phyloP scores from a whole-genome alignment of 2,797 vertebrate genomes.

The Cynopterus sphinx region DNA sequence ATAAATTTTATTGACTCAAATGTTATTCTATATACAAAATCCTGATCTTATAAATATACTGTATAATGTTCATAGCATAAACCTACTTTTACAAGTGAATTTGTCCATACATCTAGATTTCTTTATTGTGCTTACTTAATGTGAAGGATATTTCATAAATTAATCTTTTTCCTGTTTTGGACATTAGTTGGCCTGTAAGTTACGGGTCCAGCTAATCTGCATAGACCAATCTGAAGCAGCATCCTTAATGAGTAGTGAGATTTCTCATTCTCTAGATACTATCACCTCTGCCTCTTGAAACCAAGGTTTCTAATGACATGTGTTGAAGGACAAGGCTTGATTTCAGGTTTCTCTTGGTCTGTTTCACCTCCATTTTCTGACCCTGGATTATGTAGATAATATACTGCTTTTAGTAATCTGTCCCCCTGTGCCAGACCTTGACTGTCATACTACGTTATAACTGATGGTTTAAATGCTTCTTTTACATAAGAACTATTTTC shows the following conservation, averaged over 20 bases:
- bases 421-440: conserved; percentile 40
- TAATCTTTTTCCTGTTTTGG: neutral
- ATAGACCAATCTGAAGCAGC: neutral
- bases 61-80: neutral
- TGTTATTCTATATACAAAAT: neutral
- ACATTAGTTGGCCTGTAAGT: neutral
- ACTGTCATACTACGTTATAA: conserved; percentile 58
- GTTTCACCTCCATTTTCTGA: conserved; percentile 63
- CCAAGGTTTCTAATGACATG: neutral
- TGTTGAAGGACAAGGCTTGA: conserved; percentile 38
- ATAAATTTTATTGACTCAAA: conserved; percentile 6
- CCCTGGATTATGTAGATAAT: conserved; percentile 47
- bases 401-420: conserved; percentile 37
- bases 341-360: conserved; percentile 56
- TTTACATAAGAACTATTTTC: conserved; percentile 55
- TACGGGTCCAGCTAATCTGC: neutral
- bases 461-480: conserved; percentile 39
- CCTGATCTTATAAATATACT: neutral
- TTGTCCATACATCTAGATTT: neutral
- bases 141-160: neutral
- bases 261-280: neutral
- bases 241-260: neutral
- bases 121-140: neutral
- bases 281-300: conserved; percentile 56
- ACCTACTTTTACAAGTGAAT: neutral